phyloP scores from a whole-genome alignment of 1,140 invertebrate genomes.

The Hypothenemus hampei region DNA sequence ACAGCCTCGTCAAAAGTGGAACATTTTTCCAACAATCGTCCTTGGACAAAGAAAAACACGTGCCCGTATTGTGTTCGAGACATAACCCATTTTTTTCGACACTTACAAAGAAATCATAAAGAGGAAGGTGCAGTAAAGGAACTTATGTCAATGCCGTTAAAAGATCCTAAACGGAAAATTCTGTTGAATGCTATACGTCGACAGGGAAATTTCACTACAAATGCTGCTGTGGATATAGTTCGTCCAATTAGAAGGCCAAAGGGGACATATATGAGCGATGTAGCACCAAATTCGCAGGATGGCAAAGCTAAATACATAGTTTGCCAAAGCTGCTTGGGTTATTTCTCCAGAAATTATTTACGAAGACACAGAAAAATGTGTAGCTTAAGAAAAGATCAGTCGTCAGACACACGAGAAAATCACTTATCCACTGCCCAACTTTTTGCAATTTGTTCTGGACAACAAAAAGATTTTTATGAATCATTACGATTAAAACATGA shows the following conservation, averaged over 20 bases:
- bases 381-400: not conserved
- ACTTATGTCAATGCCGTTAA: conserved; percentile 6
- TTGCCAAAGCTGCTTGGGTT: conserved; percentile 18
- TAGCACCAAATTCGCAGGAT: not conserved
- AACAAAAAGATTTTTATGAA: conserved; percentile 8
- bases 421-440: conserved; percentile 22
- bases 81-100: conserved; percentile 25
- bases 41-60: conserved; percentile 26
- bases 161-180: conserved; percentile 19
- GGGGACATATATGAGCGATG: conserved; percentile 5
- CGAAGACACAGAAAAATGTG: conserved; percentile 17
- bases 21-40: conserved; percentile 12
- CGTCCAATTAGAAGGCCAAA: conserved; percentile 21
- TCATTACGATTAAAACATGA: conserved; percentile 22
- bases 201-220: conserved; percentile 22
- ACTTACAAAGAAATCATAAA: conserved; percentile 25
- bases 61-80: conserved; percentile 26
- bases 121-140: conserved; percentile 27
- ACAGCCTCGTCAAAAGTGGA: conserved; percentile 1
- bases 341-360: conserved; percentile 24
- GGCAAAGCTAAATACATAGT: conserved; percentile 13
- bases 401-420: conserved; percentile 5
- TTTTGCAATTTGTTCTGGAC: conserved; percentile 19
- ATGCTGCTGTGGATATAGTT: conserved; percentile 9
- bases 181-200: conserved; percentile 17